phyloP scores from a whole-genome alignment of 2,113 vertebrate species.

The Syngnathus floridae region DNA sequence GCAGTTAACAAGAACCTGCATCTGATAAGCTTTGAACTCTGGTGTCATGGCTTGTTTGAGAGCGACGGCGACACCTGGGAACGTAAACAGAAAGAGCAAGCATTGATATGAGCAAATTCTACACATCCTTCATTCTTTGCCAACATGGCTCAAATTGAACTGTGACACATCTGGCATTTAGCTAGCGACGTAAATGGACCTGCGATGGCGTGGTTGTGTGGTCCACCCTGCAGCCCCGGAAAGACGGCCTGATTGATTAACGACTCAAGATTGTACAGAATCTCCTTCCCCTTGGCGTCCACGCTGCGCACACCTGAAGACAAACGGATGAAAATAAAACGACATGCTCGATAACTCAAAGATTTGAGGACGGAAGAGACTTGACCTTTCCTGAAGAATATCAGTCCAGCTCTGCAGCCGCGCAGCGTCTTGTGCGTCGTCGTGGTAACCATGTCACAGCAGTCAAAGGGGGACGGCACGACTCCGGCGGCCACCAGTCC shows the following conservation, averaged over 20 bases:
- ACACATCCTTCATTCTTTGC: background rate
- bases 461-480: slow-evolving; percentile 86
- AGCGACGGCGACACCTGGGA: slow-evolving; percentile 83
- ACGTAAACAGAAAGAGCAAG: background rate
- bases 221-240: slow-evolving; percentile 92
- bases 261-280: slow-evolving; percentile 82
- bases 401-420: slow-evolving; percentile 88
- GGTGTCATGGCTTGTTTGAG: slow-evolving; percentile 86
- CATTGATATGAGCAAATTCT: background rate
- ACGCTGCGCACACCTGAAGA: slow-evolving; percentile 77
- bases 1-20: slow-evolving; percentile 87
- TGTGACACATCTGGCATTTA: background rate
- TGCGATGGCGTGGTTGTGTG: slow-evolving; percentile 95
- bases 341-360: background rate
- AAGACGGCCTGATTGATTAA: slow-evolving; percentile 94
- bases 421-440: slow-evolving; percentile 95
- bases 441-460: slow-evolving; percentile 87
- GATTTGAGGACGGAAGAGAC: background rate
- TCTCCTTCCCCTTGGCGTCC: slow-evolving; percentile 89
- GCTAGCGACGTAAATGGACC: slow-evolving; percentile 59
- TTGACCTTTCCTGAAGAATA: slow-evolving; percentile 91
- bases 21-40: slow-evolving; percentile 87
- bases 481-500: slow-evolving; percentile 86
- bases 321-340: background rate
- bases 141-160: background rate